Conservation (phyloP, 2,888 invertebrate species). For the Ischnus inquisitorius region DNA sequence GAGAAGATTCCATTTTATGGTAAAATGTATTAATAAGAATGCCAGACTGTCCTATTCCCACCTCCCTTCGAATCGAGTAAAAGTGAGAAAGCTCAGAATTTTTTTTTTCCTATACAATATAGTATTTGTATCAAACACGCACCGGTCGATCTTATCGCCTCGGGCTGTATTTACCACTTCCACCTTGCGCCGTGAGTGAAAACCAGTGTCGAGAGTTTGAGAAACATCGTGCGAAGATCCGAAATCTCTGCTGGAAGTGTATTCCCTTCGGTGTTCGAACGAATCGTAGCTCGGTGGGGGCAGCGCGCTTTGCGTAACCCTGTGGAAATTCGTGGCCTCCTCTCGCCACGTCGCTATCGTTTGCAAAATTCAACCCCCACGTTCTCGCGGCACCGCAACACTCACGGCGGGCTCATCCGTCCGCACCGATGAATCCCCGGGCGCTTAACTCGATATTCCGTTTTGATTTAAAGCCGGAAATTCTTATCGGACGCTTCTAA, state of each 20-base stretch:
- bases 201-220: constrained; percentile 13
- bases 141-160: neutral
- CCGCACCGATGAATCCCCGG: constrained; percentile 77
- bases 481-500: constrained; percentile 74
- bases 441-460: constrained; percentile 78
- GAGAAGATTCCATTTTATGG: no score
- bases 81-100: no score
- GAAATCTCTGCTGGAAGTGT: neutral
- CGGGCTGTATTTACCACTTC: neutral
- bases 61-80: no score
- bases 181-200: neutral
- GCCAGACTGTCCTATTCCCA: no score
- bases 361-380: constrained; percentile 61
- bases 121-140: neutral
- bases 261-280: constrained; percentile 31
- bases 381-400: constrained; percentile 32
- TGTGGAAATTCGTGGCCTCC: constrained; percentile 18
- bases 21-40: no score
- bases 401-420: constrained; percentile 71
- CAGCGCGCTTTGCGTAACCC: constrained; percentile 1
- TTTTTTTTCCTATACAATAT: neutral
- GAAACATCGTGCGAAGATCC: constrained; percentile 13
- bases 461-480: constrained; percentile 79
- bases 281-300: constrained; percentile 41
- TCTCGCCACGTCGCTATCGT: constrained; percentile 1